Evolutionary conservation across 2,888 invertebrate genomes (phyloP).

Genomic region (Calliscelio sp.): DNA sequence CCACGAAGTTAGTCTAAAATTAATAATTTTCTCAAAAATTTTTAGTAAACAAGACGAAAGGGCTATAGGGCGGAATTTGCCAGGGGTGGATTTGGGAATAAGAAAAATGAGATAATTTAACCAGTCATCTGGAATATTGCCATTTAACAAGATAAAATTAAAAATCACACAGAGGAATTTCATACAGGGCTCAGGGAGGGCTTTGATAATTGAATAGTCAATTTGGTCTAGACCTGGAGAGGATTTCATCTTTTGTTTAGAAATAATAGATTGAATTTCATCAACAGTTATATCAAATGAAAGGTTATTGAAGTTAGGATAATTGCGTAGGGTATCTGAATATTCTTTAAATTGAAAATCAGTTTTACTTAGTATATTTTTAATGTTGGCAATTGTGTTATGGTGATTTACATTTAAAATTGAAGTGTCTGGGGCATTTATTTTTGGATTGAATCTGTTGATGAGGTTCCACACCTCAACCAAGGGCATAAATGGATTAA

Average conservation of each 20-base stretch:
- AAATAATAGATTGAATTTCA: no score
- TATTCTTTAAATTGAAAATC: no score
- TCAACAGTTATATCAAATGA: no score
- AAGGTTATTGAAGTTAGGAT: no score
- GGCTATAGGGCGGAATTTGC: not conserved
- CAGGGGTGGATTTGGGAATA: not conserved
- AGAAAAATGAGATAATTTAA: not conserved
- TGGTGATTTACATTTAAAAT: no score
- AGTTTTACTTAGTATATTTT: no score
- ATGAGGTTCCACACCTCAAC: no score
- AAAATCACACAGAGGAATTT: not conserved
- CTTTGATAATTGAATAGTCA: not conserved
- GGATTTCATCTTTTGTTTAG: not conserved
- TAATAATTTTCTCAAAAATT: conserved; percentile 5
- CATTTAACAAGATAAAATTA: not conserved
- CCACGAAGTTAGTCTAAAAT: not conserved
- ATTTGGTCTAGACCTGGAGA: not conserved
- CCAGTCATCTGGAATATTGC: not conserved
- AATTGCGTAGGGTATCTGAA: no score
- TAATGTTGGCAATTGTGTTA: no score
- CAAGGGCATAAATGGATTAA: no score
- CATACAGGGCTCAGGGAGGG: not conserved
- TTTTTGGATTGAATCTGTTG: no score
- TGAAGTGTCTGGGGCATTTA: no score
- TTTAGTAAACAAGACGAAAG: not conserved